phyloP scores from a whole-genome alignment of 2,113 vertebrate genomes.

The Colinus virginianus region DNA sequence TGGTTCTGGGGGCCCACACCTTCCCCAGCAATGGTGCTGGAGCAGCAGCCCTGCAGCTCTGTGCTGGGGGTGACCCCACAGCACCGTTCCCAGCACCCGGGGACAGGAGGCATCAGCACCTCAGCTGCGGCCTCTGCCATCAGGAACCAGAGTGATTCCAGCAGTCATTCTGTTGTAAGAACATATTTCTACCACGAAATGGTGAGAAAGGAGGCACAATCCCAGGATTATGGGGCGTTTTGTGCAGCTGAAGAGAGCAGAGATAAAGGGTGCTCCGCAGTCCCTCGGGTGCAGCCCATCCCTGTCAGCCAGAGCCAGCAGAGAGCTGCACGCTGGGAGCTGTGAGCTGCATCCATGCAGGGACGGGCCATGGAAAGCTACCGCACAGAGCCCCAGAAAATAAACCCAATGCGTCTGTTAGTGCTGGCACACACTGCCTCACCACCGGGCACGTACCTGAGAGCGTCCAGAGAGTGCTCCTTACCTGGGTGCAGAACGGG shows the following conservation, averaged over 20 bases:
- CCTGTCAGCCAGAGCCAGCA: constrained; percentile 9
- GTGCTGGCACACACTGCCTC: not conserved
- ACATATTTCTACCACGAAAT: constrained; percentile 13
- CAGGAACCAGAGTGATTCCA: not conserved
- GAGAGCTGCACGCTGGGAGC: not conserved
- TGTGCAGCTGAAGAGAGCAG: constrained; percentile 32
- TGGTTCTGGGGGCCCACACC: not conserved
- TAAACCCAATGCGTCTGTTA: not conserved
- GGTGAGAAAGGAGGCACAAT: not conserved
- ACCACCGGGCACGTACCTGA: not conserved
- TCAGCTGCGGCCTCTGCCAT: not conserved
- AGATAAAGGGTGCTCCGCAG: not conserved
- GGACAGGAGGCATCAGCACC: not conserved
- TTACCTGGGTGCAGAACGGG: not conserved
- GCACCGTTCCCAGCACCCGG: not conserved
- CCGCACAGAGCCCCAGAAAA: not conserved
- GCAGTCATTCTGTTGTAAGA: not conserved
- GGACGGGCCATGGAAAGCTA: constrained; percentile 1
- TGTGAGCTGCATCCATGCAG: not conserved
- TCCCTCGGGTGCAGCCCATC: constrained; percentile 34
- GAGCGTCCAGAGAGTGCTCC: not conserved
- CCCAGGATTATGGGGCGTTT: constrained; percentile 47
- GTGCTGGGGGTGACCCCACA: not conserved
- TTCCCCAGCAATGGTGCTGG: too few relatives aligned
- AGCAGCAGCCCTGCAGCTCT: too few relatives aligned